Evolutionary conservation across 2,797 vertebrate species (phyloP).

Genomic region (Eupleurogrammus muticus): DNA sequence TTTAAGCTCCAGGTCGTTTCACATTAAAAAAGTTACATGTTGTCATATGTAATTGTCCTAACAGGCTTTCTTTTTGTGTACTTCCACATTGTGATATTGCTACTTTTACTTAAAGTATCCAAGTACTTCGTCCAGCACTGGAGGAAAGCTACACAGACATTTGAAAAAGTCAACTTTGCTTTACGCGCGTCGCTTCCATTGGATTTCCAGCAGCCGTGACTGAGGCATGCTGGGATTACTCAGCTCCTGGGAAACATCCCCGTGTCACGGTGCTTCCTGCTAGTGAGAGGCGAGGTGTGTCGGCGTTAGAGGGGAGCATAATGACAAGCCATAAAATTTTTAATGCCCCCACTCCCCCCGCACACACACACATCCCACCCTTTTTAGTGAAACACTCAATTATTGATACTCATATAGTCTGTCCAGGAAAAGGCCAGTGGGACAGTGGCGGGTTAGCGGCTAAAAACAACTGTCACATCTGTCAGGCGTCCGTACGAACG

Average conservation of each 20-base stretch:
- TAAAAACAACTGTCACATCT: conserved; percentile 52
- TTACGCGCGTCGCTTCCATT: not conserved
- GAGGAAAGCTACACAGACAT: too few species aligned
- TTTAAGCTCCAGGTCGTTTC: too few species aligned
- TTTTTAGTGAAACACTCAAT: conserved; percentile 73
- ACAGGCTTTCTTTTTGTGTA: too few species aligned
- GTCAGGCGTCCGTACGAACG: conserved; percentile 58
- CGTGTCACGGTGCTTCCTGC: conserved; percentile 31
- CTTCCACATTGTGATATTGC: too few species aligned
- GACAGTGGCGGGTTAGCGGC: conserved; percentile 16
- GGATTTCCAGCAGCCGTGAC: not conserved
- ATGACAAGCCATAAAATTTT: conserved; percentile 76
- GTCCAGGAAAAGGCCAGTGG: conserved; percentile 51
- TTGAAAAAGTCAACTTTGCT: conserved; percentile 3
- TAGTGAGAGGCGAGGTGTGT: conserved; percentile 26
- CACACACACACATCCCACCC: conserved; percentile 52
- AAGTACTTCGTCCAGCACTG: too few species aligned
- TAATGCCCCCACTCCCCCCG: conserved; percentile 63
- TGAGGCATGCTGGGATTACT: conserved; percentile 22
- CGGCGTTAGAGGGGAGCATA: conserved; percentile 29
- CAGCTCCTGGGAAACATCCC: conserved; percentile 38
- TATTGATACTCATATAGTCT: conserved; percentile 74
- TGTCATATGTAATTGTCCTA: too few species aligned
- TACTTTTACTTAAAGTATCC: too few species aligned
- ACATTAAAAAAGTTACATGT: too few species aligned